Evolutionary conservation across 2,113 vertebrate genomes (phyloP).

Genomic region (Neogale vison): DNA sequence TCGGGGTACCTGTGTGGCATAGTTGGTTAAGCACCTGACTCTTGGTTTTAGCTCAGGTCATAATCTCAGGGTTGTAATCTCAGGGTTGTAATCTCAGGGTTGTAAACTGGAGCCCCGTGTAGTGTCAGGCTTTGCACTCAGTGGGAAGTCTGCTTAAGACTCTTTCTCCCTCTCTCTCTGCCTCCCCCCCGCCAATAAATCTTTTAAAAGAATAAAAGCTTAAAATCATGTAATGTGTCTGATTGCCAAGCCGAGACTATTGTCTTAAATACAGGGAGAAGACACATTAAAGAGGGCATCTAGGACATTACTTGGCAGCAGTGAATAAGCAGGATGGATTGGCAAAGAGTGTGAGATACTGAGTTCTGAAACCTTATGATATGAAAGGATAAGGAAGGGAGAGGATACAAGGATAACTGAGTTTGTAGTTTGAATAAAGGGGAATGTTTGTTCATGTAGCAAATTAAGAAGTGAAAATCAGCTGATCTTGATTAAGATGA

Average conservation of each 20-base stretch:
- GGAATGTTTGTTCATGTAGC: not conserved
- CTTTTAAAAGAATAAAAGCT: not conserved
- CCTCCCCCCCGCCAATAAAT: not conserved
- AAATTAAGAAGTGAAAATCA: not conserved
- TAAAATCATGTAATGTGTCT: not conserved
- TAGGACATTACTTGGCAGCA: not conserved
- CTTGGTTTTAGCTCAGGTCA: not conserved
- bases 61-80: not conserved
- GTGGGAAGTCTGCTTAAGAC: not conserved
- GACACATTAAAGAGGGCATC: not conserved
- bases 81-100: not conserved
- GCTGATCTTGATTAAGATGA: not conserved
- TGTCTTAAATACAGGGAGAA: not conserved
- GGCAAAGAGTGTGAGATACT: not conserved
- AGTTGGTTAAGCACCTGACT: not conserved
- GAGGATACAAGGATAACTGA: not conserved
- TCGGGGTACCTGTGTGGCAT: not conserved
- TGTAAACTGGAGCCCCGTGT: not conserved
- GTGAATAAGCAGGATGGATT: not conserved
- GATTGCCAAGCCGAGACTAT: not conserved
- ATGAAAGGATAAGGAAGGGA: not conserved
- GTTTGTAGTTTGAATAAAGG: not conserved
- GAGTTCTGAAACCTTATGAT: not conserved
- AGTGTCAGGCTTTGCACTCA: not conserved
- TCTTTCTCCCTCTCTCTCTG: not conserved